Conservation (phyloP, 2,797 vertebrate genomes). For the Apogon hyalosoma region DNA sequence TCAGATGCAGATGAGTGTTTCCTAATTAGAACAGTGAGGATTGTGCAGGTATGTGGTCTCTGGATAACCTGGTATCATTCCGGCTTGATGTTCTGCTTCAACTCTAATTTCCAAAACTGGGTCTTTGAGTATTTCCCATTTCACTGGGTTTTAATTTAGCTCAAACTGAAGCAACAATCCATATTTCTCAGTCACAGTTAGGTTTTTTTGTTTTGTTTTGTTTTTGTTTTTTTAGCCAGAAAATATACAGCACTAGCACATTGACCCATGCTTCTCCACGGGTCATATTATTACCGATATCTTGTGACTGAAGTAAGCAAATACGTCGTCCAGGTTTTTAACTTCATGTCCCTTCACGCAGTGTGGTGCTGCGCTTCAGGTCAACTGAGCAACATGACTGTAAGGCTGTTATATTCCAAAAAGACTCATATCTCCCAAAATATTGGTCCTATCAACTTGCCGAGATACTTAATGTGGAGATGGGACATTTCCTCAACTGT, state of each 20-base stretch:
- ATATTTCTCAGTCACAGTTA: conserved; percentile 17
- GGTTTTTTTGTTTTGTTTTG: not conserved
- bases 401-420: too few relatives aligned
- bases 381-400: too few relatives aligned
- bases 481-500: too few relatives aligned
- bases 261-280: too few relatives aligned
- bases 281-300: too few relatives aligned
- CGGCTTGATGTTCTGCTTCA: conserved; percentile 6
- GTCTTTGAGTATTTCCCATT: conserved; percentile 37
- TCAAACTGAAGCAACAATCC: conserved; percentile 32
- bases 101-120: conserved; percentile 25
- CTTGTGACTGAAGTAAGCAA: too few relatives aligned
- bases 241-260: conserved; percentile 19
- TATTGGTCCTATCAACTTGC: too few relatives aligned
- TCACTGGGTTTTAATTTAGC: conserved; percentile 44
- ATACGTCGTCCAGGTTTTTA: too few relatives aligned
- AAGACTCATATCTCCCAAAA: too few relatives aligned
- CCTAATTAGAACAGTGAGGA: not conserved
- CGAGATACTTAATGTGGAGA: too few relatives aligned
- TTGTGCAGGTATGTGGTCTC: conserved; percentile 6
- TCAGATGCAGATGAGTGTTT: not conserved
- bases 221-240: not conserved
- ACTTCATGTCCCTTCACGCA: too few relatives aligned
- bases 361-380: too few relatives aligned
- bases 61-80: conserved; percentile 9